These are phyloP conservation scores for Andrena hattorfiana DNA, from an alignment of 2,888 invertebrate species.

Conservation along the genomic window DNA sequence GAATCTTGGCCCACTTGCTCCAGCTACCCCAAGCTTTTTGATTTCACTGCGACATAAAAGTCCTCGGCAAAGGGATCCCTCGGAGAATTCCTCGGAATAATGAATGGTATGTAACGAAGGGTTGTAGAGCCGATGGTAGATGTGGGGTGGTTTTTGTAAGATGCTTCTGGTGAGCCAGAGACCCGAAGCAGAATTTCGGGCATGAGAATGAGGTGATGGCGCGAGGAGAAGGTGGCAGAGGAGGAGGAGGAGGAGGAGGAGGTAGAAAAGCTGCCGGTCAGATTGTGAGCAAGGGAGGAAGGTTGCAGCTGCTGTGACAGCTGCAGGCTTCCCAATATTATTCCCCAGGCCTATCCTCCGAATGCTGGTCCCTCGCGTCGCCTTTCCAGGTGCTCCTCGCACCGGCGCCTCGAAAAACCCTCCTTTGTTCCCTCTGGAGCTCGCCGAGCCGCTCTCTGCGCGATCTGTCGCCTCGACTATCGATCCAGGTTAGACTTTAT, in stretches of 20 bases:
- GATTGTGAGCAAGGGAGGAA: slow-evolving; percentile 74
- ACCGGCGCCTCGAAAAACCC: slow-evolving; percentile 63
- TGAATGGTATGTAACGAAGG: not conserved
- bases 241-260: slow-evolving; percentile 46
- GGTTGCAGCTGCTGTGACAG: slow-evolving; percentile 82
- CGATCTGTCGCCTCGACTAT: slow-evolving; percentile 32
- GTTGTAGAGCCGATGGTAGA: slow-evolving; percentile 11
- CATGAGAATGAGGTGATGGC: slow-evolving; percentile 47
- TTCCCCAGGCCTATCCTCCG: slow-evolving; percentile 71
- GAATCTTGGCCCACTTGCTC: too few species aligned
- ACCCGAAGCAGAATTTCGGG: slow-evolving; percentile 48
- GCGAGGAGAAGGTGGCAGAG: slow-evolving; percentile 50
- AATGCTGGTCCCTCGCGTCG: slow-evolving; percentile 65
- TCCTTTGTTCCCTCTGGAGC: slow-evolving; percentile 62
- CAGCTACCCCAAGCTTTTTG: too few species aligned
- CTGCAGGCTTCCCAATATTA: slow-evolving; percentile 79
- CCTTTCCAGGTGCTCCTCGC: slow-evolving; percentile 71
- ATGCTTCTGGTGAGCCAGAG: slow-evolving; percentile 23
- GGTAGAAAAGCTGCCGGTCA: slow-evolving; percentile 74
- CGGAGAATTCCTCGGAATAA: slow-evolving; percentile 11
- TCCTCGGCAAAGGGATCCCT: not conserved
- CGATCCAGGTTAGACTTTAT: slow-evolving; percentile 23
- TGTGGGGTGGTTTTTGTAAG: not conserved
- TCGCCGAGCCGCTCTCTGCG: slow-evolving; percentile 1
- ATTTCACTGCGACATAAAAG: not conserved